Conservation (phyloP, 2,797 vertebrate genomes). For the Bothrops alternatus region DNA sequence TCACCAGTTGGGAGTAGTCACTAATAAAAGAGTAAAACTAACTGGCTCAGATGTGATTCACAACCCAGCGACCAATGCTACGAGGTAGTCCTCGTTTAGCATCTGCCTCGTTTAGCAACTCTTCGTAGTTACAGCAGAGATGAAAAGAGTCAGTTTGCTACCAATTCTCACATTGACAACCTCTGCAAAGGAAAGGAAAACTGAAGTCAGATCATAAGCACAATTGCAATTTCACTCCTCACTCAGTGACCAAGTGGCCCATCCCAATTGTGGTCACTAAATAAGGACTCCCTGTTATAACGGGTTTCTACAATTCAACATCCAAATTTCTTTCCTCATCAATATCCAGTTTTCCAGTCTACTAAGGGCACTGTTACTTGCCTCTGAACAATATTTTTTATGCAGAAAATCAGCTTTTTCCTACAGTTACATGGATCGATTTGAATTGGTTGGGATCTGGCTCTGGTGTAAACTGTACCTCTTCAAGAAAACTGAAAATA, state of each 20-base stretch:
- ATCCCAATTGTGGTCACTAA: neutral
- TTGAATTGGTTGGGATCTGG: conserved; percentile 9
- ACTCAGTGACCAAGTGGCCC: neutral
- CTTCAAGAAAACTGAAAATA: conserved; percentile 16
- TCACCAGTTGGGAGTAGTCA: neutral
- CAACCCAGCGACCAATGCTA: neutral
- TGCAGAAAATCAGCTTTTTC: neutral
- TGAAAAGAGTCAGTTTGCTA: neutral
- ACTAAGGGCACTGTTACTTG: neutral
- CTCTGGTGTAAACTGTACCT: conserved; percentile 11
- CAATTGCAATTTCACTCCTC: neutral
- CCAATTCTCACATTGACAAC: neutral
- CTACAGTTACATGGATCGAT: conserved; percentile 3
- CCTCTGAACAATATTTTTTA: neutral
- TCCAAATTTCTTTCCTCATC: neutral
- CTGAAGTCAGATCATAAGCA: neutral
- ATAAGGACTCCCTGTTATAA: neutral
- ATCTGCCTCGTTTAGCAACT: neutral
- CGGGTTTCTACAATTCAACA: neutral
- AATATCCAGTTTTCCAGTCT: conserved; percentile 2
- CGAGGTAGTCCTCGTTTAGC: neutral
- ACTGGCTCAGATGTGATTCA: neutral
- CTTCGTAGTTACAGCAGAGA: neutral
- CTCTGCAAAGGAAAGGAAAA: neutral
- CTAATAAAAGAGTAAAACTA: neutral